Conservation (phyloP, 1,140 invertebrate genomes). For the Euura lappo region DNA sequence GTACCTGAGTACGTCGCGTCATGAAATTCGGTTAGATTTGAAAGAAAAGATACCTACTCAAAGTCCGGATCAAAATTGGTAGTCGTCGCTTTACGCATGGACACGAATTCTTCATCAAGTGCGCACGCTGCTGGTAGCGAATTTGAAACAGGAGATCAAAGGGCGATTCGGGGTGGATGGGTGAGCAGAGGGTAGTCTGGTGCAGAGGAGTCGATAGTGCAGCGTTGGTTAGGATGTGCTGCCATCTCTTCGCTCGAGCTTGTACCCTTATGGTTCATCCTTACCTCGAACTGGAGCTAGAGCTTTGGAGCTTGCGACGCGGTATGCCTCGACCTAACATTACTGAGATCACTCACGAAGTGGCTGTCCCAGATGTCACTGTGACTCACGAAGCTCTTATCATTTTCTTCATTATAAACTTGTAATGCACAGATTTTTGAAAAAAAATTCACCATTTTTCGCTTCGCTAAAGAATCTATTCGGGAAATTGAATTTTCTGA, state of each 20-base stretch:
- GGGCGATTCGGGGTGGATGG: not conserved
- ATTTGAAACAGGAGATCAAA: not conserved
- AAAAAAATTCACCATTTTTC: too few relatives aligned
- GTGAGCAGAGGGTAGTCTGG: conserved; percentile 9
- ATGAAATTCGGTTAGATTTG: too few relatives aligned
- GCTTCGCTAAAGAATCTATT: too few relatives aligned
- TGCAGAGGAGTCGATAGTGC: conserved; percentile 15
- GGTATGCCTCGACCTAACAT: not conserved
- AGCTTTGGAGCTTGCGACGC: not conserved
- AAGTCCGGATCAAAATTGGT: too few relatives aligned
- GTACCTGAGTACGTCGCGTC: too few relatives aligned
- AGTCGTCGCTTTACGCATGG: not conserved
- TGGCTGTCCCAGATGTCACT: not conserved
- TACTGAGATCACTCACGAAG: not conserved
- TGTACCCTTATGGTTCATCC: not conserved
- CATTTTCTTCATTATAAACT: too few relatives aligned
- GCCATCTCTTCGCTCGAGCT: conserved; percentile 2
- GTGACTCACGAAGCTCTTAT: too few relatives aligned
- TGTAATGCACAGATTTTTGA: too few relatives aligned
- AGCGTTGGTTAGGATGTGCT: conserved; percentile 1
- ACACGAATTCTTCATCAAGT: not conserved
- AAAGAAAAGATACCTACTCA: too few relatives aligned
- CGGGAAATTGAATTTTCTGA: too few relatives aligned
- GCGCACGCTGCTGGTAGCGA: not conserved
- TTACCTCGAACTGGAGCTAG: not conserved